A percentile compares a stretch with the other conserved stretches of the same genome.
phyloP scores from a whole-genome alignment of 2,113 vertebrate species.

The Columbina picui region DNA sequence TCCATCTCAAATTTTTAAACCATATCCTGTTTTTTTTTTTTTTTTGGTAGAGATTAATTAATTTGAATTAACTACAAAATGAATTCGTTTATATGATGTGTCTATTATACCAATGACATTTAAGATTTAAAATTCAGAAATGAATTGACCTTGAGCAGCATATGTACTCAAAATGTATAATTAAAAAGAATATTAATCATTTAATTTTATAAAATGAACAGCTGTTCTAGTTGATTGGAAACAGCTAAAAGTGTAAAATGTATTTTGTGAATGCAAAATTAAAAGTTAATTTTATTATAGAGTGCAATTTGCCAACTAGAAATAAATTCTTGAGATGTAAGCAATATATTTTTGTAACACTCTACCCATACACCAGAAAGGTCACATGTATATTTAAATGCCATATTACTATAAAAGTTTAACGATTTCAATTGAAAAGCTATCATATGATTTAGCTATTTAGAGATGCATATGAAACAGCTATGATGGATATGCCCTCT shows the following conservation, averaged over 20 bases:
- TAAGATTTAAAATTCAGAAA: constrained; percentile 36
- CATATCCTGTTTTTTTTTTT: background rate
- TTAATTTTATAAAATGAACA: constrained; percentile 62
- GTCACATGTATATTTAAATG: constrained; percentile 61
- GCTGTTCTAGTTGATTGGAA: constrained; percentile 59
- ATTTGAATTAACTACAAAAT: constrained; percentile 2
- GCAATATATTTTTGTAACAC: constrained; percentile 58
- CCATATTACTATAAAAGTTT: constrained; percentile 54
- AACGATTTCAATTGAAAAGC: constrained; percentile 57
- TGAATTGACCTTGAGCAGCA: constrained; percentile 47
- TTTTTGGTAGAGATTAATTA: background rate
- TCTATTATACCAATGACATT: constrained; percentile 7
- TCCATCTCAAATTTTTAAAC: background rate
- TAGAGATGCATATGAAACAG: constrained; percentile 17
- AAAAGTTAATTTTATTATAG: constrained; percentile 59
- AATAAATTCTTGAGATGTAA: constrained; percentile 62
- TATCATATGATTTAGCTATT: constrained; percentile 59
- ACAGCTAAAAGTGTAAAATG: constrained; percentile 62
- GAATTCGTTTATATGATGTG: background rate
- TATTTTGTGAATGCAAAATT: constrained; percentile 58
- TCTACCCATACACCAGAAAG: constrained; percentile 51
- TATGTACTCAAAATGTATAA: constrained; percentile 47
- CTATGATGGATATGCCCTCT: background rate
- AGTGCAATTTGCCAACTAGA: constrained; percentile 55
- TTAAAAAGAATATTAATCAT: constrained; percentile 57